phyloP scores from a whole-genome alignment of 2,797 vertebrate species.

The Antrozous pallidus region DNA sequence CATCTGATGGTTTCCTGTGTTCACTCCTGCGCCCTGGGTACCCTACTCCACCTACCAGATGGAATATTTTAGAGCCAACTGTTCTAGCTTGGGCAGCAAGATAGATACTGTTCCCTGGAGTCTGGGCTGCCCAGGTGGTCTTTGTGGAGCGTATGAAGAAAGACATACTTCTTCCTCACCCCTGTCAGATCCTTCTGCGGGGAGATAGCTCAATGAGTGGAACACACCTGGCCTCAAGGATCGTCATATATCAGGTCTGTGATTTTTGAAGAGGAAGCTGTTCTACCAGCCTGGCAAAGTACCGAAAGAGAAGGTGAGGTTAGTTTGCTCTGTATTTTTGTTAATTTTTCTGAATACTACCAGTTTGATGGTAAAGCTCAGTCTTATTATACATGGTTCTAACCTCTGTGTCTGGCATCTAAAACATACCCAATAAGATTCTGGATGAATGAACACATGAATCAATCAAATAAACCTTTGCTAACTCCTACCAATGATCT shows the following conservation, averaged over 20 bases:
- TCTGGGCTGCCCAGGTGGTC: no score
- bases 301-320: not conserved
- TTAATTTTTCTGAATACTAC: not conserved
- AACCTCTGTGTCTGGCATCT: not conserved
- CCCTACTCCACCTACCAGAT: not conserved
- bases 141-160: not conserved
- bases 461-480: not conserved
- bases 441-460: not conserved
- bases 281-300: not conserved
- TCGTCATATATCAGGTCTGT: not conserved
- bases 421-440: not conserved
- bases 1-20: not conserved
- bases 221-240: not conserved
- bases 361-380: not conserved
- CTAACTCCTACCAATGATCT: not conserved
- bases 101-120: not conserved
- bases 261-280: not conserved
- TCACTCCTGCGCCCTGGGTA: not conserved
- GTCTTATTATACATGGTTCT: not conserved
- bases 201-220: not conserved
- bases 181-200: not conserved
- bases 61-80: not conserved
- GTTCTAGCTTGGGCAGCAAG: not conserved
- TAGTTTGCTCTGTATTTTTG: not conserved
- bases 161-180: not conserved